Conservation (phyloP, 2,888 invertebrate species). For the Hylaea fasciaria region DNA sequence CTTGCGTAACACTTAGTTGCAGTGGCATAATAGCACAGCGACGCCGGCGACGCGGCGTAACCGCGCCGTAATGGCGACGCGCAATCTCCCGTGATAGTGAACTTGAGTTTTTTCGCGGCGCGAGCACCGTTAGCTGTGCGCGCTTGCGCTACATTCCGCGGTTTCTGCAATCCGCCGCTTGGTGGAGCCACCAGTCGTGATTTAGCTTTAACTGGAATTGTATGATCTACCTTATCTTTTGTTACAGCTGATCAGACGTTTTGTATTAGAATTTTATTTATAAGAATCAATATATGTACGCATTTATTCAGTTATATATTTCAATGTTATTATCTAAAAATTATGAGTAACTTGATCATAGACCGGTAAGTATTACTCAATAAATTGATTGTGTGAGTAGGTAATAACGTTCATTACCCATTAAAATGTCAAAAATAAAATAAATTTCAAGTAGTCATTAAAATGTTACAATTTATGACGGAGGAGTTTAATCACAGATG, state of each 20-base stretch:
- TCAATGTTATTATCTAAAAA: too few relatives aligned
- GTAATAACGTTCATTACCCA: too few relatives aligned
- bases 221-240: not conserved
- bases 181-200: slow-evolving; percentile 63
- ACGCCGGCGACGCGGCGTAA: slow-evolving; percentile 67
- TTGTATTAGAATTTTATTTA: not conserved
- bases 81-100: slow-evolving; percentile 84
- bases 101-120: slow-evolving; percentile 82
- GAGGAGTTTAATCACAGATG: too few relatives aligned
- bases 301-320: too few relatives aligned
- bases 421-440: too few relatives aligned
- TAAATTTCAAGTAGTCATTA: too few relatives aligned
- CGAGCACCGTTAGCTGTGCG: slow-evolving; percentile 73
- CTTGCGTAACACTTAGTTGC: slow-evolving; percentile 66
- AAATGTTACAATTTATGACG: too few relatives aligned
- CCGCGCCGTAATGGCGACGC: slow-evolving; percentile 72
- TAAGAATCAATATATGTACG: too few relatives aligned
- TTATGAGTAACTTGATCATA: too few relatives aligned
- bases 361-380: too few relatives aligned
- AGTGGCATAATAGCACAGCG: slow-evolving; percentile 61
- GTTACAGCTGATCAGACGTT: not conserved
- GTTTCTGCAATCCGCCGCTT: slow-evolving; percentile 64
- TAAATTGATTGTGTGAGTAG: too few relatives aligned
- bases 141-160: slow-evolving; percentile 80
- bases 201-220: slow-evolving; percentile 37